Evolutionary conservation across 2,113 vertebrate genomes (phyloP), one percentile per base, ranked within the genome.

Genomic region (Rhinoptilus africanus): DNA sequence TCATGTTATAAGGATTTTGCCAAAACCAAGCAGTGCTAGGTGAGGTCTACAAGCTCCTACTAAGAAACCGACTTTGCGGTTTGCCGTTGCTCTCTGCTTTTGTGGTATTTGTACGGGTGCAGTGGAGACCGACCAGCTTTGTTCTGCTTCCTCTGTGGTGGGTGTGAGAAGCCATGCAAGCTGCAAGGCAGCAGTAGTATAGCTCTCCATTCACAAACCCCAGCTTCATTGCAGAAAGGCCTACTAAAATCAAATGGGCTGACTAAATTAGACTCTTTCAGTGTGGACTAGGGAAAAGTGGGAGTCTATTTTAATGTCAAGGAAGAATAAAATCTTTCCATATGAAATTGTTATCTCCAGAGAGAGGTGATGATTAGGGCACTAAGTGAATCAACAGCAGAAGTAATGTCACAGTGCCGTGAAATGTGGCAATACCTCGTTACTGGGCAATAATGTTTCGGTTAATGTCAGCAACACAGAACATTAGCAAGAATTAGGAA

Each of bases 41-140:
- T 63, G 20, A 39, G 30, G 10, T 4, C 17, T 51, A 47, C 30
- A 43, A 68, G 20, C 17, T 53, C 9, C 57, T 86, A 45, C 50
- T 69, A 24, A 20, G 22, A 63, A 91, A 26, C 3, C 0, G 6
- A 45, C 30, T 43, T 39, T 0, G 2, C 14, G 19, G 2, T 71
- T 85, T 78, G 14, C 20, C 12, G 8, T 18, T 32, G 18, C n/a
- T 62, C 17, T 74, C 35, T 71, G 26, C 2, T 37, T 57, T 63
- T 39, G 11, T 67, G 26, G 8, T 34, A 14, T 21, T 62, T 78
- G 19, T 63, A 23, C 17, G 2, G 3, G 14, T 26, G 11, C 17
- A 59, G 21, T 45, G 0, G 4, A 68, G 39, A 9, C 43, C 78
- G 57, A 34, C 89, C 19, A 79, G 20, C 8, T 68, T 78, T 8